Conservation (phyloP, 2,797 vertebrate genomes). For the Triplophysa bombifrons region DNA sequence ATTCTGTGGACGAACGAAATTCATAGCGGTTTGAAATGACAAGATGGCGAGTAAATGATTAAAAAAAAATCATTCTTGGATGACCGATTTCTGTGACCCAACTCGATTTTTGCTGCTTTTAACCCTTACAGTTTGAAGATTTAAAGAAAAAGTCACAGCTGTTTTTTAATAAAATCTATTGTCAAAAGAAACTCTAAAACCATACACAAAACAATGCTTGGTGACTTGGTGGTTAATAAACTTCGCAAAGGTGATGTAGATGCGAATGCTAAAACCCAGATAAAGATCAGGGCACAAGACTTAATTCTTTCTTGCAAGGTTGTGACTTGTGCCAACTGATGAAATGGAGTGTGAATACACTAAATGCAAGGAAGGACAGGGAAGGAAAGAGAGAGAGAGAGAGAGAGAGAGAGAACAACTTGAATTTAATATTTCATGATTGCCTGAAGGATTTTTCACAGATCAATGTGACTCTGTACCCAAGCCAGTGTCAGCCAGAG, state of each 20-base stretch:
- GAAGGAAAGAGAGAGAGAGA: conserved; percentile 62
- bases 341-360: conserved; percentile 76
- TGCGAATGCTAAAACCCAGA: neutral
- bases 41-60: too few species aligned
- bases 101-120: too few species aligned
- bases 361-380: conserved; percentile 60
- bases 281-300: neutral
- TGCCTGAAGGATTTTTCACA: conserved; percentile 87
- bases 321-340: conserved; percentile 87
- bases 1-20: too few species aligned
- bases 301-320: conserved; percentile 57
- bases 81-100: too few species aligned
- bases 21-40: too few species aligned
- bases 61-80: too few species aligned
- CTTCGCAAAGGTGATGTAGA: conserved; percentile 5
- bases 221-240: neutral
- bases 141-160: too few species aligned
- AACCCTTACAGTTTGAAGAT: too few species aligned
- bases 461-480: conserved; percentile 90
- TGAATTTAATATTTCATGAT: conserved; percentile 95
- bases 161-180: too few species aligned
- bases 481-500: conserved; percentile 82
- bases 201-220: neutral
- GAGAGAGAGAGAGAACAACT: conserved; percentile 72
- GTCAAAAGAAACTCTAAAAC: too few species aligned